phyloP scores from a whole-genome alignment of 2,113 vertebrate genomes.

The Mugil cephalus region DNA sequence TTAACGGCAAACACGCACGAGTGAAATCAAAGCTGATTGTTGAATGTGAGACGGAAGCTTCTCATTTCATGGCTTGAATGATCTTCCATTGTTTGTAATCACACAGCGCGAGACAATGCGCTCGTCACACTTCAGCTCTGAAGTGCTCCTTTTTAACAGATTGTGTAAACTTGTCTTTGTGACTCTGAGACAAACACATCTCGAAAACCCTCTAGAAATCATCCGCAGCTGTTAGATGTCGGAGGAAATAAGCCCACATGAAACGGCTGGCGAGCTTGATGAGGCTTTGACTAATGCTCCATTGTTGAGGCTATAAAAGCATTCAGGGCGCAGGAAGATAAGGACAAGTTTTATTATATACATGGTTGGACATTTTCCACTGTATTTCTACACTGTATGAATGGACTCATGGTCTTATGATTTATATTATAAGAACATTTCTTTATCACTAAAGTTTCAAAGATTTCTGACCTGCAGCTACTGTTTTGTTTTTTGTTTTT shows the following conservation, averaged over 20 bases:
- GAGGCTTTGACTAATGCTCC: background rate
- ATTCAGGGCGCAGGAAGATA: background rate
- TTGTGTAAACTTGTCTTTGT: slow-evolving; percentile 6
- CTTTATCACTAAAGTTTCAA: no score
- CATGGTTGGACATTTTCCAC: background rate
- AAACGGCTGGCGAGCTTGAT: background rate
- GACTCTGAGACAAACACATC: slow-evolving; percentile 27
- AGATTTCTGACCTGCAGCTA: no score
- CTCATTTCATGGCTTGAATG: slow-evolving; percentile 30
- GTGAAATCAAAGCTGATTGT: slow-evolving; percentile 58
- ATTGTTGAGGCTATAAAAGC: background rate
- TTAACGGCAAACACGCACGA: slow-evolving; percentile 18
- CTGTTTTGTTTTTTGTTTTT: no score
- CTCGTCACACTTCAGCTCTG: background rate
- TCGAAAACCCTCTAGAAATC: background rate
- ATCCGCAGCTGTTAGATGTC: slow-evolving; percentile 7
- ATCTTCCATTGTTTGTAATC: slow-evolving; percentile 24
- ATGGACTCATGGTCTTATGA: no score
- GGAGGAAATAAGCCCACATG: background rate
- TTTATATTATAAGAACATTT: no score
- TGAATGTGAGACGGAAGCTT: slow-evolving; percentile 26
- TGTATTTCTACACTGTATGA: background rate
- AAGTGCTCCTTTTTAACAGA: slow-evolving; percentile 3
- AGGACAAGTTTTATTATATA: background rate
- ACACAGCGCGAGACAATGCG: background rate